Evolutionary conservation across 2,888 invertebrate species (phyloP).

Genomic region (Xylocampa areola): DNA sequence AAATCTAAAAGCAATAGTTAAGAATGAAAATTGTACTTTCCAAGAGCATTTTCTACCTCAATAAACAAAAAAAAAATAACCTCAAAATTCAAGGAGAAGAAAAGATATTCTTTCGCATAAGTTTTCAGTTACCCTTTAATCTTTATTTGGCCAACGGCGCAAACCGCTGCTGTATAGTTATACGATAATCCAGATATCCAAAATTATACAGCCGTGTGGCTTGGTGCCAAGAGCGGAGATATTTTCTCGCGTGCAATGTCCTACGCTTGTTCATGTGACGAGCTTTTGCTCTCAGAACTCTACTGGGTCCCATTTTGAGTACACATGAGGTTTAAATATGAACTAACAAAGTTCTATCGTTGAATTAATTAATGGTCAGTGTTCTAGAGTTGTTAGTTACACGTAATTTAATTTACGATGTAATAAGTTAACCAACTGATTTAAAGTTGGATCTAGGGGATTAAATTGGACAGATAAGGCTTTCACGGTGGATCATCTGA

Average conservation of each 20-base stretch:
- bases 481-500: not conserved
- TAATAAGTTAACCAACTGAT: not conserved
- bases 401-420: not conserved
- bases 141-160: slow-evolving; percentile 30
- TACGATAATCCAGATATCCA: slow-evolving; percentile 43
- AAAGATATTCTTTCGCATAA: slow-evolving; percentile 5
- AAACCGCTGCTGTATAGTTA: slow-evolving; percentile 17
- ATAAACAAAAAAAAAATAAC: slow-evolving; percentile 1
- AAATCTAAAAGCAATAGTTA: no score
- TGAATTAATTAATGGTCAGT: slow-evolving; percentile 15
- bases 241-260: slow-evolving; percentile 11
- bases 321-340: not conserved
- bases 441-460: not conserved
- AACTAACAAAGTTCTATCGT: slow-evolving; percentile 12
- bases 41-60: not conserved
- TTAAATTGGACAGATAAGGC: not conserved
- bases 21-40: slow-evolving; percentile 5
- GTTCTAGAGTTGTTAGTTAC: not conserved
- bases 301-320: slow-evolving; percentile 1
- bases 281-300: slow-evolving; percentile 15
- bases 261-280: slow-evolving; percentile 6
- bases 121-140: no score
- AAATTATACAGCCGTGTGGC: slow-evolving; percentile 49
- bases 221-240: slow-evolving; percentile 44
- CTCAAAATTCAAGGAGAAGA: not conserved